Percentiles rank a stretch among this genome's conserved stretches.
Conservation (phyloP, 1,140 invertebrate genomes). For the Drosophila burlai region DNA sequence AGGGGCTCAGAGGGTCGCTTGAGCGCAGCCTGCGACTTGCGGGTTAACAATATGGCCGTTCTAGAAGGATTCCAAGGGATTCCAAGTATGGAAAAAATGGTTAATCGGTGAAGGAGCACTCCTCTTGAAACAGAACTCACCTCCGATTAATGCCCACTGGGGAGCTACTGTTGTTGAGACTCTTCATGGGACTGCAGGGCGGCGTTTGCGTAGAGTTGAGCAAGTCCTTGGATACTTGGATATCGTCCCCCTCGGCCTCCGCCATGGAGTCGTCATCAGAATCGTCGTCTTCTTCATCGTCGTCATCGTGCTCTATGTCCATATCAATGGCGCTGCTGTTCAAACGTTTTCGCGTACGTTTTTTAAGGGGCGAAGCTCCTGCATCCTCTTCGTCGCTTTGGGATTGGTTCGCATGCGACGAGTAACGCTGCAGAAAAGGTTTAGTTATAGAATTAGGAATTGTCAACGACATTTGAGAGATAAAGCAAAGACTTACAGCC, state of each 20-base stretch:
- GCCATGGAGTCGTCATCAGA: slow-evolving; percentile 85
- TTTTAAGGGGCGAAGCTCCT: slow-evolving; percentile 47
- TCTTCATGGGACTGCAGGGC: slow-evolving; percentile 83
- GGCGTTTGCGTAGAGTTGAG: slow-evolving; percentile 76
- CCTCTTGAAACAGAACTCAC: slow-evolving; percentile 27
- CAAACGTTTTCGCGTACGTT: slow-evolving; percentile 61
- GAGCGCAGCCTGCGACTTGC: slow-evolving; percentile 88
- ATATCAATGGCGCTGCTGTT: slow-evolving; percentile 84
- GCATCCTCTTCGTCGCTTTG: slow-evolving; percentile 66
- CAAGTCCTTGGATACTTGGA: slow-evolving; percentile 59
- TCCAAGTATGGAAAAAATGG: background rate
- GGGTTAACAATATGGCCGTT: slow-evolving; percentile 93
- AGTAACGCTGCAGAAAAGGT: slow-evolving; percentile 36
- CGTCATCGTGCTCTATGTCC: slow-evolving; percentile 57
- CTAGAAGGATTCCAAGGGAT: slow-evolving; percentile 69
- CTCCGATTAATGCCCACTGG: slow-evolving; percentile 90
- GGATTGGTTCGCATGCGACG: slow-evolving; percentile 41
- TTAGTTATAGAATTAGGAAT: background rate
- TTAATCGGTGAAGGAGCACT: background rate
- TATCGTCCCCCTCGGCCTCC: slow-evolving; percentile 59
- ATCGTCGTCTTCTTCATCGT: slow-evolving; percentile 77
- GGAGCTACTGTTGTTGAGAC: slow-evolving; percentile 84
- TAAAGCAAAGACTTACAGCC: slow-evolving; percentile 52
- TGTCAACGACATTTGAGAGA: too few relatives aligned
- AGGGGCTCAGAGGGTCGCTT: slow-evolving; percentile 85